These are phyloP conservation scores for Conopomorpha cramerella DNA, from an alignment of 1,140 invertebrate genomes.

Conservation along the genomic window DNA sequence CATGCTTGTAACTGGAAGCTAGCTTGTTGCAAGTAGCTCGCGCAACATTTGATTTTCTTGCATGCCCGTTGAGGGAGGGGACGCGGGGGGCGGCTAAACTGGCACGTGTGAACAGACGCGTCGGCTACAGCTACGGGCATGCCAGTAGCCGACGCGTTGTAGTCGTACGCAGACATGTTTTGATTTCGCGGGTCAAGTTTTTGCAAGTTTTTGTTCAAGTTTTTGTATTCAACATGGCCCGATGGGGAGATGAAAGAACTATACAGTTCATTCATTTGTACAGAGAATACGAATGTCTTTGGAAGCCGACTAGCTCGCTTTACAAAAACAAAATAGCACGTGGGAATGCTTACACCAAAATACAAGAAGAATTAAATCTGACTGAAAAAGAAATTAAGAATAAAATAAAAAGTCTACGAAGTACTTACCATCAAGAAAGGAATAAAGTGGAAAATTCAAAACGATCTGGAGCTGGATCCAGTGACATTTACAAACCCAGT, in stretches of 20 bases:
- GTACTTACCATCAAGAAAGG: slow-evolving; percentile 9
- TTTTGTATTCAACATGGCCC: slow-evolving; percentile 1
- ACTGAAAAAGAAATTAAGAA: slow-evolving; percentile 7
- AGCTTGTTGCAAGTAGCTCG: slow-evolving; percentile 1
- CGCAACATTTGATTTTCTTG: slow-evolving; percentile 2
- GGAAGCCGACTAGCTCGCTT: slow-evolving; percentile 4
- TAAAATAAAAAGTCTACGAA: slow-evolving; percentile 11
- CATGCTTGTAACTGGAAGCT: slow-evolving; percentile 3
- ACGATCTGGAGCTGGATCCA: slow-evolving; percentile 6
- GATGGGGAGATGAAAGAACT: slow-evolving; percentile 7
- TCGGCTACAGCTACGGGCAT: slow-evolving; percentile 3
- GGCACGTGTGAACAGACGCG: background rate
- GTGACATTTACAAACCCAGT: slow-evolving; percentile 2
- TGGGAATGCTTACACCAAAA: slow-evolving; percentile 4
- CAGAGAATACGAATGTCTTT: slow-evolving; percentile 8
- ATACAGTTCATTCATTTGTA: slow-evolving; percentile 9
- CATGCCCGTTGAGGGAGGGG: slow-evolving; percentile 3
- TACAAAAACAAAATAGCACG: slow-evolving; percentile 7
- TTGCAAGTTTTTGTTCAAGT: background rate
- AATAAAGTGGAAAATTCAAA: slow-evolving; percentile 10
- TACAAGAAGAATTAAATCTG: slow-evolving; percentile 4
- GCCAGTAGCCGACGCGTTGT: background rate
- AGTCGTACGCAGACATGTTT: background rate
- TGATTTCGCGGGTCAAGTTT: slow-evolving; percentile 1
- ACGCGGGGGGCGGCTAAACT: slow-evolving; percentile 3